These are phyloP conservation scores for Tachycineta bicolor DNA, from an alignment of 2,113 vertebrate species.

Conservation along the genomic window DNA sequence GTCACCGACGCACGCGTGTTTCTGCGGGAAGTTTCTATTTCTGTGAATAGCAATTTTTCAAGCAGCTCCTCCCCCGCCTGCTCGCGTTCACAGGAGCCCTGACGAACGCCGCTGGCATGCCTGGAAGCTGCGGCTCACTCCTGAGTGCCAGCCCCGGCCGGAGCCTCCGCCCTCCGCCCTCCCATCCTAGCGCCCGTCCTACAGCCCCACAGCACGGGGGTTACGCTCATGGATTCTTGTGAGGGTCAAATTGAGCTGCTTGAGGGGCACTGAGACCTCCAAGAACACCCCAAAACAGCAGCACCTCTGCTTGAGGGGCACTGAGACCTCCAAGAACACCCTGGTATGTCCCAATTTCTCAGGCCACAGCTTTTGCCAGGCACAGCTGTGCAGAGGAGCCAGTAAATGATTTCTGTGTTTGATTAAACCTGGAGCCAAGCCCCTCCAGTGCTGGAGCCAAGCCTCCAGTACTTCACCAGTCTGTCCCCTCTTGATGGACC, in stretches of 20 bases:
- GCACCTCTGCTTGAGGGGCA: neutral
- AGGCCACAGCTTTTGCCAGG: neutral
- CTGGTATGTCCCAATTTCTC: fast-evolving
- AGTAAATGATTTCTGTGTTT: neutral
- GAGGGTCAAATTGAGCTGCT: neutral
- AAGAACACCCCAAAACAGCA: neutral
- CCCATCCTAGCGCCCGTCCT: neutral
- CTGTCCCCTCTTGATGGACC: neutral
- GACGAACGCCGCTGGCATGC: neutral
- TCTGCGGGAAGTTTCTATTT: conserved; percentile 49
- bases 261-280: too few species aligned
- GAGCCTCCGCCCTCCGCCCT: neutral
- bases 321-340: neutral
- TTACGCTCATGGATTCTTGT: fast-evolving
- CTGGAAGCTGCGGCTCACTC: conserved; percentile 8
- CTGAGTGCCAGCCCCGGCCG: neutral
- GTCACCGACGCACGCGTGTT: neutral
- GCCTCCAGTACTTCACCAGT: neutral
- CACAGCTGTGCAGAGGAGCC: neutral
- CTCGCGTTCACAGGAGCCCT: neutral
- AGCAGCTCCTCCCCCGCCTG: neutral
- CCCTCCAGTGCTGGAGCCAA: neutral
- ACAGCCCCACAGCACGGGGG: fast-evolving
- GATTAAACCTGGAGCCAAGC: neutral
- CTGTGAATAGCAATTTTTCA: conserved; percentile 35